Evolutionary conservation across 2,797 vertebrate species (phyloP).

Genomic region (Parauchenoglanis punctatus): DNA sequence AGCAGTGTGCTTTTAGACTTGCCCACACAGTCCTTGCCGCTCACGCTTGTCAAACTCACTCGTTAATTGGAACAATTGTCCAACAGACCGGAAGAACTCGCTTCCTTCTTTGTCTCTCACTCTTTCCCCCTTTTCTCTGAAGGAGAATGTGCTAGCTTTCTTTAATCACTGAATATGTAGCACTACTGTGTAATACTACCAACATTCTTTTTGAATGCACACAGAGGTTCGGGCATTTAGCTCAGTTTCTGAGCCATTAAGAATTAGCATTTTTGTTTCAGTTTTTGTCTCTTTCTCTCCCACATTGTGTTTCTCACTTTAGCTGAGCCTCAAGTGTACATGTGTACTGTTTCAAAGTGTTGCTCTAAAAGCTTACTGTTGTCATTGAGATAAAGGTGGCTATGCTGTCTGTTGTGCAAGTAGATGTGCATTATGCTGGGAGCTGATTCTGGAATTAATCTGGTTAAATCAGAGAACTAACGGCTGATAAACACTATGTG

Average conservation of each 20-base stretch:
- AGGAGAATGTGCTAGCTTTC: constrained; percentile 28
- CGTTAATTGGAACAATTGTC: constrained; percentile 79
- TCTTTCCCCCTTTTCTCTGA: constrained; percentile 29
- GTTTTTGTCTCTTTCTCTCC: constrained; percentile 15
- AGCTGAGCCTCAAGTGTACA: constrained; percentile 16
- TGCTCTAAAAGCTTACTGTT: constrained; percentile 27
- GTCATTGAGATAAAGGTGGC: constrained; percentile 28
- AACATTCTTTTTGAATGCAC: not conserved
- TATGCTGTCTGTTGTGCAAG: constrained; percentile 37
- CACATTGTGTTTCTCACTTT: constrained; percentile 12
- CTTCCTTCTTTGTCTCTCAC: constrained; percentile 26
- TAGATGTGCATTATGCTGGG: constrained; percentile 25
- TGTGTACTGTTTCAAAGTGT: constrained; percentile 35
- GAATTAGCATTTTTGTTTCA: constrained; percentile 5
- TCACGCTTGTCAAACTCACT: constrained; percentile 72
- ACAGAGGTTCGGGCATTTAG: not conserved
- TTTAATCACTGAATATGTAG: constrained; percentile 40
- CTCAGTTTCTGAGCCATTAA: not conserved
- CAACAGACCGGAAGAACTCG: constrained; percentile 73
- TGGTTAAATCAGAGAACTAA: constrained; percentile 72
- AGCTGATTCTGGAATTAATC: constrained; percentile 64
- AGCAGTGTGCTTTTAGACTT: constrained; percentile 49
- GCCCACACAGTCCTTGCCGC: constrained; percentile 57
- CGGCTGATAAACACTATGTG: constrained; percentile 73
- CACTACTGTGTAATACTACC: not conserved